Base-by-base conservation (phyloP, 2,888 invertebrate species). In the Callosobruchus maculatus region DNA sequence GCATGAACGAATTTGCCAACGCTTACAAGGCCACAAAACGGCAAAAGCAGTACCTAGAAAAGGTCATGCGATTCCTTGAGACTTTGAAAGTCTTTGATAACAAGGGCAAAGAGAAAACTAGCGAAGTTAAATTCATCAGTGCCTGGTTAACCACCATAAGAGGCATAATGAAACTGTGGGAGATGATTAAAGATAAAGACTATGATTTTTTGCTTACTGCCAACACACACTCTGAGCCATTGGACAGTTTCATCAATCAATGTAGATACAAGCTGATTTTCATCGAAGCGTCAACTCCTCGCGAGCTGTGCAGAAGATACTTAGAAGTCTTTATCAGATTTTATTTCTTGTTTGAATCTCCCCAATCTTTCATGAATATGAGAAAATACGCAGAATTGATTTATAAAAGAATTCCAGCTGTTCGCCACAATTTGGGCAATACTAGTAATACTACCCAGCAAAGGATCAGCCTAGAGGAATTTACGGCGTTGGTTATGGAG, bases 111-210 rank as follows among this genome's bases (percentile, higher is more conserved):
- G 73, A 75, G 21, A 71, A 71, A 20, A 75, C 75, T 3, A 68
- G 70, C 0, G 66, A 75, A 73, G 67, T 71, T 13, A 75, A 75
- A 30, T 75, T 75, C 31, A 67, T 71, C 22, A 75, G 71, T 21
- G 71, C 71, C 67, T 75, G 75, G 75, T 71, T 71, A 20, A 73
- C 73, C 67, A 71, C 75, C 0, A 71, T 75, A 13, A 75, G 68
- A 26, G 73, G 73, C 18, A 31, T 73, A 67, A 71, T 75, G 73
- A 73, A 73, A 71, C 21, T 75, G 20, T 75, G 75, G 75, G 71
- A 73, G 5, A 68, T 71, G n/a, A n/a, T 75, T 5, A 70, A 73
- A 31, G 67, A 68, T 3, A 73, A 67, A 30, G 30, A 67, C 0
- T 68, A 71, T 18, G 67, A 71, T 0, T 75, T 49, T 31, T 49